Evolutionary conservation across 2,113 vertebrate species (phyloP), one percentile per base, ranked within the genome.

Genomic region (Parus major): DNA sequence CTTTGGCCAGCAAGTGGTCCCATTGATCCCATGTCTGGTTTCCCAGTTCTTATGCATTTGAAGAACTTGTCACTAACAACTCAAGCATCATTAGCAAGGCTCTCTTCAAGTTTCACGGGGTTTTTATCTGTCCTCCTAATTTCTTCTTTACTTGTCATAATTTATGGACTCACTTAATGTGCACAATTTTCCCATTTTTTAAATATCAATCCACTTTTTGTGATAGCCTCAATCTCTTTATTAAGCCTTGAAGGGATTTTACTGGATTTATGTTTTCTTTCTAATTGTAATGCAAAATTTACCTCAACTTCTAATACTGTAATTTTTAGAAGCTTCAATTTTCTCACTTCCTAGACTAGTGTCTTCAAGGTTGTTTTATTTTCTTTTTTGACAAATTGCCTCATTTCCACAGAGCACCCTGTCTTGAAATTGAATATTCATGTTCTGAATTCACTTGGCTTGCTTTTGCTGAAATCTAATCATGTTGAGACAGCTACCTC

Each of bases 401-500:
- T 84, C 33, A 60, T 79, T 94, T 95, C 72, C 76, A 90, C 50
- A 36, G 50, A 85, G 47, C 31, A 0, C 59, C 35, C 44, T 68
- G 64, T 92, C 70, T 71, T 63, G 47, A 91, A 93, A 94, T 61
- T 73, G 60, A 93, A 87, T 95, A 94, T 82, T 93, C 73, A 82
- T 71, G 29, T 85, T 90, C 78, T 90, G 39, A 50, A 83, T 86
- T 91, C 10, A 82, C 64, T 91, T 87, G 23, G n/a, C 52, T 93
- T 84, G n/a, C 42, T 82, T 60, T 85, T 87, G 39, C 85, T 93
- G 66, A 85, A 90, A 71, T 55, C 35, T 71, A 71, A 41, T 79
- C 24, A 60, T 0, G 0, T 66, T 55, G 64, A 86, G 75, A 75
- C 47, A 82, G 18, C 29, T 82, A 19, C 7, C 23, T 78, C 52